These are phyloP conservation scores for Sarcophilus harrisii DNA, from an alignment of 2,797 vertebrate genomes.

Conservation along the genomic window DNA sequence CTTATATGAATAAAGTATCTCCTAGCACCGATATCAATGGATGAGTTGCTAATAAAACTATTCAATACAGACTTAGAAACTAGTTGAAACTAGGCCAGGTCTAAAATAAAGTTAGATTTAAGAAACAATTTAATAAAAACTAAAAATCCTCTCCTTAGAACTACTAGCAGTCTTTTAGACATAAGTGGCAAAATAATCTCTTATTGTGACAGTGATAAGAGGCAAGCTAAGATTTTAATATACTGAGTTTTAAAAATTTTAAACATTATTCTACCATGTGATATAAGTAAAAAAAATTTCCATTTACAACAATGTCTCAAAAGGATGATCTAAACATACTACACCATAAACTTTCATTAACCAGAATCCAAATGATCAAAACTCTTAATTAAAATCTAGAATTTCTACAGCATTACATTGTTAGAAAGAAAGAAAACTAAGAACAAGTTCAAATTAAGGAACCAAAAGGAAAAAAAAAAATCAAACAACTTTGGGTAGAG, in stretches of 20 bases:
- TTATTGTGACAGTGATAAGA: slow-evolving; percentile 24
- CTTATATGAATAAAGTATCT: slow-evolving; percentile 26
- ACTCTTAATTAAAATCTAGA: slow-evolving; percentile 3
- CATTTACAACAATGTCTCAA: slow-evolving; percentile 32
- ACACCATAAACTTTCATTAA: background rate
- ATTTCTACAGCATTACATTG: slow-evolving; percentile 7
- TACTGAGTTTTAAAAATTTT: slow-evolving; percentile 29
- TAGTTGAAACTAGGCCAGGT: background rate
- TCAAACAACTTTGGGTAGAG: background rate
- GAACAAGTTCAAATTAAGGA: background rate
- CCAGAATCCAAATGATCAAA: slow-evolving; percentile 20
- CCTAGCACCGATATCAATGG: slow-evolving; percentile 14
- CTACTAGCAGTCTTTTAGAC: background rate
- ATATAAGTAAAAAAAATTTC: background rate
- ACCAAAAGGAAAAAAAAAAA: background rate
- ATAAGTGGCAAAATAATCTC: slow-evolving; percentile 19
- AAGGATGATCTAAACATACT: background rate
- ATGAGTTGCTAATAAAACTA: background rate
- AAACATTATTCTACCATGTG: slow-evolving; percentile 1
- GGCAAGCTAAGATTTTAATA: slow-evolving; percentile 41
- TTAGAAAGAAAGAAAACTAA: slow-evolving; percentile 16
- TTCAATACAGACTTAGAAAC: background rate
- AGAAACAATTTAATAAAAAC: slow-evolving; percentile 27
- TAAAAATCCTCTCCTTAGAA: background rate
- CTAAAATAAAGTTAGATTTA: slow-evolving; percentile 39